Percentiles rank a stretch among this genome's conserved stretches.
Conservation (phyloP, 2,888 invertebrate genomes). For the Crossocerus cetratus region DNA sequence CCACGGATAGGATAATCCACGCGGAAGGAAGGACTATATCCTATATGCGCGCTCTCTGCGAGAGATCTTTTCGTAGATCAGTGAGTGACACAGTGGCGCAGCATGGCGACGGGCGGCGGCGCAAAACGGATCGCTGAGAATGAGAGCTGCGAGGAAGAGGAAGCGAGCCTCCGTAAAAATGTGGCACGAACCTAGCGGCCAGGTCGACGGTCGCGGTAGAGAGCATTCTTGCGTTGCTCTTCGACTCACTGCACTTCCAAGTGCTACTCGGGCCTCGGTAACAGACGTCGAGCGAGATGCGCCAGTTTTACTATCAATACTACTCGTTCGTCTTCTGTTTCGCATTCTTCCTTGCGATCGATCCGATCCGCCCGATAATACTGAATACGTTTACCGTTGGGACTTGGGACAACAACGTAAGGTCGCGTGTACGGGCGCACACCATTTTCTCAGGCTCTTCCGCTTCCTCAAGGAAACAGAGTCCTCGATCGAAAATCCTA, state of each 20-base stretch:
- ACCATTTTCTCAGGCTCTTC: no score
- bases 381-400: background rate
- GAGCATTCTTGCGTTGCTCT: constrained; percentile 2
- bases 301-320: no score
- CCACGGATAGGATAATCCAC: background rate
- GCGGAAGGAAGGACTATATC: background rate
- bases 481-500: no score
- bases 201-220: constrained; percentile 15
- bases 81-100: background rate
- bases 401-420: no score
- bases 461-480: no score
- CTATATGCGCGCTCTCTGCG: background rate
- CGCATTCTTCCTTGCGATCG: background rate
- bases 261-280: constrained; percentile 5
- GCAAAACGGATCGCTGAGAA: background rate
- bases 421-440: no score
- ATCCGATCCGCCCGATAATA: background rate
- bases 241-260: background rate
- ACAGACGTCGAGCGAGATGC: background rate
- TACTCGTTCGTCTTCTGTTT: no score
- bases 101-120: background rate
- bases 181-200: constrained; percentile 27
- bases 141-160: constrained; percentile 46
- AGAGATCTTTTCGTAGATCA: background rate
- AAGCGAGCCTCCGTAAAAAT: constrained; percentile 45